Evolutionary conservation across 35 echinoderm and acorn worm genomes (phyloP).

Genomic region (Ophioderma brevispina): DNA sequence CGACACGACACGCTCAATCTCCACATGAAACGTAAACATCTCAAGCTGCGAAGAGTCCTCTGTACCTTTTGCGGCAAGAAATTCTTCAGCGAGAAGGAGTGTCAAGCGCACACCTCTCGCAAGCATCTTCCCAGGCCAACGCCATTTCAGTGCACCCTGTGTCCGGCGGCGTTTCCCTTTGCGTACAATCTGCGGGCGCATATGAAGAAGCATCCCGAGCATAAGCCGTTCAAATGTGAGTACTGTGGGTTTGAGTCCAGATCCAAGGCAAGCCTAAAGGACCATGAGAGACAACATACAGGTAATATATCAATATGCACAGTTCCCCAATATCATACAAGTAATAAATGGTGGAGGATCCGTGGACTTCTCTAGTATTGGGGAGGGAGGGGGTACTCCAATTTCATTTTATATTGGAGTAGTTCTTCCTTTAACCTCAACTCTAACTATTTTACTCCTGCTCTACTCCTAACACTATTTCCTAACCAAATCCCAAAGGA

Average conservation of each 20-base stretch:
- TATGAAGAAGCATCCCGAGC: constrained; percentile 74
- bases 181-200: constrained; percentile 74
- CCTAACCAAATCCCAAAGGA: too few relatives aligned
- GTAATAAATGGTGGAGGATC: too few relatives aligned
- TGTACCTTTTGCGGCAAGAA: constrained; percentile 72
- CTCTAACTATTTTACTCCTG: too few relatives aligned
- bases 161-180: constrained; percentile 58
- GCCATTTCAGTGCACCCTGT: constrained; percentile 66
- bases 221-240: constrained; percentile 71
- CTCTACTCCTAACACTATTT: too few relatives aligned
- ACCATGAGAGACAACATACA: constrained; percentile 72
- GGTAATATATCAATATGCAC: too few relatives aligned
- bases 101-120: constrained; percentile 27
- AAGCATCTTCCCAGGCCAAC: constrained; percentile 63
- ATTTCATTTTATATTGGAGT: too few relatives aligned
- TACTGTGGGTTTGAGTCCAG: constrained; percentile 68
- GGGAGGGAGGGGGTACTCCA: too few relatives aligned
- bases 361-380: too few relatives aligned
- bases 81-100: constrained; percentile 80
- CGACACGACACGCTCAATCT: constrained; percentile 58
- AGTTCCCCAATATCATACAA: too few relatives aligned
- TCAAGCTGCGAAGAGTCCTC: constrained; percentile 48
- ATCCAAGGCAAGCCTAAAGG: constrained; percentile 50
- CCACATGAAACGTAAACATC: constrained; percentile 75
- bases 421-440: too few relatives aligned